These are phyloP conservation scores for Cryptoleucopteryx plumbea DNA, from an alignment of 2,113 vertebrate genomes.

Conservation along the genomic window DNA sequence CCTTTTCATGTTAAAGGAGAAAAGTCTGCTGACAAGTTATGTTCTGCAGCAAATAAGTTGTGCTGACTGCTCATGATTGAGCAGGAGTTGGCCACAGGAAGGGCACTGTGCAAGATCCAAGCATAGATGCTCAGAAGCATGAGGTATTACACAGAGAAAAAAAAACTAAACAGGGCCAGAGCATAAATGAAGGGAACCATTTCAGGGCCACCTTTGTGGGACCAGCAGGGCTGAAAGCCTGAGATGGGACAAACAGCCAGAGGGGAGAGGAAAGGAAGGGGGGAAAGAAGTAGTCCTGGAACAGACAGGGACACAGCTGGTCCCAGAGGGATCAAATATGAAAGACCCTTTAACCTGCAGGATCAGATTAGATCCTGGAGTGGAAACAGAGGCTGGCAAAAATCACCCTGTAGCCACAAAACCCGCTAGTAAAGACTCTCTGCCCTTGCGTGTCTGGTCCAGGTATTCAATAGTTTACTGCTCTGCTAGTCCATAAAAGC, in stretches of 20 bases:
- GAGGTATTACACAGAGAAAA: fast-evolving
- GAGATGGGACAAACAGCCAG: not conserved
- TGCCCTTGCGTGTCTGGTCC: fast-evolving
- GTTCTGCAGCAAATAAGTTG: not conserved
- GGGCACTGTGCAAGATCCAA: not conserved
- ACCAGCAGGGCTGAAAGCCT: not conserved
- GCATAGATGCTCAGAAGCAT: not conserved
- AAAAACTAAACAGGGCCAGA: not conserved
- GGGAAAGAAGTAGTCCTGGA: not conserved
- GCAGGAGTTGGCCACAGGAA: not conserved
- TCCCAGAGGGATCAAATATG: no score
- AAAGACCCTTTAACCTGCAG: not conserved
- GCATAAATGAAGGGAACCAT: not conserved
- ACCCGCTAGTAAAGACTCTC: not conserved
- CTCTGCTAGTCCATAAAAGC: not conserved
- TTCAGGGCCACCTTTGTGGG: not conserved
- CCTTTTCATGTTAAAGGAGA: not conserved
- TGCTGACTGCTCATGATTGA: not conserved
- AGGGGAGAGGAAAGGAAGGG: not conserved
- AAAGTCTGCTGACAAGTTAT: not conserved
- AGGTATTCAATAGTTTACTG: not conserved
- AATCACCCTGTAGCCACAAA: not conserved
- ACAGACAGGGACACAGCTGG: not conserved
- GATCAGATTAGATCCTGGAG: not conserved
- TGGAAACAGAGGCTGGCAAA: not conserved